Conservation (phyloP, 2,888 invertebrate species). For the Parelbella ahira region DNA sequence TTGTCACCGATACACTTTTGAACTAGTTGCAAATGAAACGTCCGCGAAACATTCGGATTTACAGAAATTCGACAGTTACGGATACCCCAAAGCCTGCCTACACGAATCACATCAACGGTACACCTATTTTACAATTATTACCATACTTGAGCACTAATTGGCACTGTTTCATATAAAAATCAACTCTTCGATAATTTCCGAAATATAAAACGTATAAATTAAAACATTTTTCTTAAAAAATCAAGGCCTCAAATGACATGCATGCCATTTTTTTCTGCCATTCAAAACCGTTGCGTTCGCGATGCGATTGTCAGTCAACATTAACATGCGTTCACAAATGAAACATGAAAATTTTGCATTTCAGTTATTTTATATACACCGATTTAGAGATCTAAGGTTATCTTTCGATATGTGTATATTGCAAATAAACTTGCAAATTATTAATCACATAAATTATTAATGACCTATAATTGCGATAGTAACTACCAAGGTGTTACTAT, state of each 20-base stretch:
- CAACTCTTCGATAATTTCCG: conserved; percentile 33
- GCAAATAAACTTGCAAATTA: too few species aligned
- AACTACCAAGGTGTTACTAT: too few species aligned
- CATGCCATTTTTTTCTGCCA: conserved; percentile 66
- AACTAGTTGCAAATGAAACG: conserved; percentile 28
- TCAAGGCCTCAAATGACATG: conserved; percentile 69
- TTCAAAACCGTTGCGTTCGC: conserved; percentile 66
- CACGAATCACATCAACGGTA: conserved; percentile 53
- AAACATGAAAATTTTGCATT: too few species aligned
- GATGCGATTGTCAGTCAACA: conserved; percentile 36
- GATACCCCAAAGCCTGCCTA: conserved; percentile 67
- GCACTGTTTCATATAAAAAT: conserved; percentile 38
- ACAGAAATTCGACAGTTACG: conserved; percentile 53
- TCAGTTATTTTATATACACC: too few species aligned
- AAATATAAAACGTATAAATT: conserved; percentile 42
- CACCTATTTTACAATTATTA: conserved; percentile 36
- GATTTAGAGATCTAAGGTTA: too few species aligned
- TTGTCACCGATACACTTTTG: conserved; percentile 40
- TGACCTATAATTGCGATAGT: too few species aligned
- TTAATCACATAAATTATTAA: too few species aligned
- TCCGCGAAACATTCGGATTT: conserved; percentile 39
- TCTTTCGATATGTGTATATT: too few species aligned
- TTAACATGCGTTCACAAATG: conserved; percentile 47
- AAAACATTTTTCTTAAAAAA: conserved; percentile 54
- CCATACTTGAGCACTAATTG: conserved; percentile 40